These are phyloP conservation scores for Pheosia gnoma DNA, from an alignment of 2,888 invertebrate genomes.

Conservation along the genomic window DNA sequence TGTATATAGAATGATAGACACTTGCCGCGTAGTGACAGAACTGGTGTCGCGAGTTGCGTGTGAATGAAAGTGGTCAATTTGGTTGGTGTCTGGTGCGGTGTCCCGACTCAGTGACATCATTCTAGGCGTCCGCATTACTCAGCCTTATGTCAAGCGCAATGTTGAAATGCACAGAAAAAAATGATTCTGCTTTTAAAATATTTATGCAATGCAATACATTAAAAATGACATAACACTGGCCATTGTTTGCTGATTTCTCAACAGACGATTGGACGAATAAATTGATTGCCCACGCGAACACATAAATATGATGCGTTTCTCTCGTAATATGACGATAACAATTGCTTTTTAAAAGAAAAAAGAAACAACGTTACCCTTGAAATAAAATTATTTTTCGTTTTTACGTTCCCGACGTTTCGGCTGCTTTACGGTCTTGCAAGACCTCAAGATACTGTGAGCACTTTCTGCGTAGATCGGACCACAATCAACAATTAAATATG, in stretches of 20 bases:
- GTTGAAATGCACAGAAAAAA: not conserved
- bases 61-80: not conserved
- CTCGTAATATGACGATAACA: too few relatives aligned
- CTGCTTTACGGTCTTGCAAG: too few relatives aligned
- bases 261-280: not conserved
- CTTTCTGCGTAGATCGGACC: too few relatives aligned
- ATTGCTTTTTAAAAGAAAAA: too few relatives aligned
- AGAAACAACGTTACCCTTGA: too few relatives aligned
- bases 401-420: too few relatives aligned
- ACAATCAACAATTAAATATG: too few relatives aligned
- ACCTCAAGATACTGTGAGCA: too few relatives aligned
- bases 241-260: not conserved
- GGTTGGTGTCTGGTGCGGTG: too few relatives aligned
- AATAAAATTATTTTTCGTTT: too few relatives aligned
- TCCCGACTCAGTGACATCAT: not conserved
- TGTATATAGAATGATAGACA: not conserved
- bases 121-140: conserved; percentile 1
- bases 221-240: not conserved
- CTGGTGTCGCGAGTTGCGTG: not conserved
- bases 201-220: not conserved
- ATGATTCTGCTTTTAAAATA: conserved; percentile 1
- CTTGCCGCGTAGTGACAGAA: not conserved
- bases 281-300: not conserved
- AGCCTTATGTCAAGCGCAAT: not conserved
- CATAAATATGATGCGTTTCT: not conserved